Evolutionary conservation across 2,888 invertebrate genomes (phyloP).

Genomic region (Brachylomia viminalis): DNA sequence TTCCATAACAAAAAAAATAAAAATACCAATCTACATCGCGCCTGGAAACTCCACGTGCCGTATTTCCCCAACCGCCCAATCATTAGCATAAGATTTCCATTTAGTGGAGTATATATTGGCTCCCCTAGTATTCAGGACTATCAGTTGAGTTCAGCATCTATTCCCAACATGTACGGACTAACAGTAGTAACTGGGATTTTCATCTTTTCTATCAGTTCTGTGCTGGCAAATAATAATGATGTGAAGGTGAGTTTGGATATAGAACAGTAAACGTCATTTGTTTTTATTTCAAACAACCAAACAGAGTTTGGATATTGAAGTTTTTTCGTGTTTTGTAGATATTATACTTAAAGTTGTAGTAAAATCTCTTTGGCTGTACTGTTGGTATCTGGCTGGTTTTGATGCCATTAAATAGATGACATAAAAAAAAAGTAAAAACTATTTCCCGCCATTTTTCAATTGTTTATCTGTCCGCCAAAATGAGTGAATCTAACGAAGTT

Average conservation of each 20-base stretch:
- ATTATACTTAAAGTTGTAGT: too few relatives aligned
- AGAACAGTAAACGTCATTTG: background rate
- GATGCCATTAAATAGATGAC: too few relatives aligned
- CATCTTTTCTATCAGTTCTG: constrained; percentile 49
- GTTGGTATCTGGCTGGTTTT: too few relatives aligned
- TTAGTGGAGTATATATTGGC: constrained; percentile 54
- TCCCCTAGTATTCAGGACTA: background rate
- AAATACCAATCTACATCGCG: background rate
- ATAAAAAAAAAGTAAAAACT: too few relatives aligned
- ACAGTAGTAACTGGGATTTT: constrained; percentile 27
- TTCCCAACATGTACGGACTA: constrained; percentile 60
- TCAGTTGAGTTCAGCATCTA: constrained; percentile 48
- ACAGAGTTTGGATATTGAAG: too few relatives aligned
- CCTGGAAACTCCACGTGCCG: constrained; percentile 21
- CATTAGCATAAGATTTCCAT: constrained; percentile 65
- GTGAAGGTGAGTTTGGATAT: constrained; percentile 62
- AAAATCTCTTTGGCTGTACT: too few relatives aligned
- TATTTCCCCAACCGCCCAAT: constrained; percentile 43
- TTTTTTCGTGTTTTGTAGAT: too few relatives aligned
- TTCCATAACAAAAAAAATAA: background rate
- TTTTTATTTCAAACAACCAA: too few relatives aligned
- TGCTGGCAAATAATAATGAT: constrained; percentile 65
- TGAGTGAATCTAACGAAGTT: too few relatives aligned
- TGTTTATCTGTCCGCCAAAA: too few relatives aligned
- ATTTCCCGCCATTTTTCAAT: too few relatives aligned